Conservation (phyloP, 92 coral and sea anemone genomes). For the Heteractis magnifica region DNA sequence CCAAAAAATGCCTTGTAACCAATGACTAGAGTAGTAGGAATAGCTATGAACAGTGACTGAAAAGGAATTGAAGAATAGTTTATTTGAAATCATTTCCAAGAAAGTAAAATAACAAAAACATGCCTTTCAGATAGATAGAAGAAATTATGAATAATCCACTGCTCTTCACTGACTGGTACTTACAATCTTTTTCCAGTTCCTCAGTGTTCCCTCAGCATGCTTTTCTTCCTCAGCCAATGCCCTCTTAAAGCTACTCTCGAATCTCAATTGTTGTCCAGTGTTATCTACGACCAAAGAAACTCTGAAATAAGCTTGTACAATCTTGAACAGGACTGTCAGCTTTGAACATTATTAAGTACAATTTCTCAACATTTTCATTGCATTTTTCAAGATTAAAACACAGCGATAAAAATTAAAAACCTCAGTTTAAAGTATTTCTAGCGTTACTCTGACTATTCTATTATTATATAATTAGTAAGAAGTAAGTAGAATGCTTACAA, state of each 20-base stretch:
- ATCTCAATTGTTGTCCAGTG: slow-evolving; percentile 35
- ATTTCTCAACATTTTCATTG: neutral
- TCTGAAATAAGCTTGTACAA: neutral
- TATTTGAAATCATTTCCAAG: no score
- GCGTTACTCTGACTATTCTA: neutral
- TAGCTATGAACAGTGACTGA: slow-evolving; percentile 58
- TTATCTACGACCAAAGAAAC: slow-evolving; percentile 16
- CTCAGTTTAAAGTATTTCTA: neutral
- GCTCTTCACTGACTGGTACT: neutral
- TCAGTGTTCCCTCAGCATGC: slow-evolving; percentile 54
- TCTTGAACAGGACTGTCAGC: no score
- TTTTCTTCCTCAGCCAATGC: slow-evolving; percentile 47
- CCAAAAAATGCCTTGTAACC: slow-evolving; percentile 53
- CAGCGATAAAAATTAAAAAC: neutral
- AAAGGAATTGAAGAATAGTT: slow-evolving; percentile 16
- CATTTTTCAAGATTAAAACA: neutral
- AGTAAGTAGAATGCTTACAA: slow-evolving; percentile 31
- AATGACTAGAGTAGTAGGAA: slow-evolving; percentile 45
- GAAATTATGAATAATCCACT: no score
- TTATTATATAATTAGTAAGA: neutral
- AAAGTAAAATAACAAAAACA: no score
- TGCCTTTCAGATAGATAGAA: no score
- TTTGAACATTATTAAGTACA: no score
- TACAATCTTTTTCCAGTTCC: slow-evolving; percentile 64
- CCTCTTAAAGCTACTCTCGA: slow-evolving; percentile 19